Percentiles rank a stretch among this genome's conserved stretches.
Conservation (phyloP, 2,888 invertebrate genomes). For the Eristalis tenax region DNA sequence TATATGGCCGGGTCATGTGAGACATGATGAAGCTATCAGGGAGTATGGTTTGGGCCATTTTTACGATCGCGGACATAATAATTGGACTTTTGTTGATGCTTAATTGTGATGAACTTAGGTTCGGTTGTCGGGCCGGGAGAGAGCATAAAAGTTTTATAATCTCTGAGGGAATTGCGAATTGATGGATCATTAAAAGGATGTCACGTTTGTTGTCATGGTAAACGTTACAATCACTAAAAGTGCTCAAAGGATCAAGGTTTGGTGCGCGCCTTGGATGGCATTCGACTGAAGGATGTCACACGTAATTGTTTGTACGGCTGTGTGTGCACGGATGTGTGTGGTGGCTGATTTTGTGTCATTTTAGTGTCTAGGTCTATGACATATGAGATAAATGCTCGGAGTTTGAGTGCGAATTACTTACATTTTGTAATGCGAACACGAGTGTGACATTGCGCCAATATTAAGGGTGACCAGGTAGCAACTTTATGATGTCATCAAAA, state of each 20-base stretch:
- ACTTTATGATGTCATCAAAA: background rate
- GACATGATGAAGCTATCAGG: conserved; percentile 55
- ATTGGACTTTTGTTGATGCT: conserved; percentile 66
- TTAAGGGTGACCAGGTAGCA: background rate
- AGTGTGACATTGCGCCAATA: background rate
- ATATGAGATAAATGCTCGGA: background rate
- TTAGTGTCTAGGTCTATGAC: conserved; percentile 5
- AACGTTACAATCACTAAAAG: conserved; percentile 54
- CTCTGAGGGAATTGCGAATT: conserved; percentile 55
- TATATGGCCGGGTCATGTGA: conserved; percentile 16
- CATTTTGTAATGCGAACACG: background rate
- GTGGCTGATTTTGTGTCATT: background rate
- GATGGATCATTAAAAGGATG: conserved; percentile 69
- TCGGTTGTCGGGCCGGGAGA: conserved; percentile 35
- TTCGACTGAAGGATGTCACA: conserved; percentile 1
- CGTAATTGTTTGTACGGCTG: background rate
- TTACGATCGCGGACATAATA: conserved; percentile 69
- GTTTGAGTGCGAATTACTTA: background rate
- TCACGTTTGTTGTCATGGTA: conserved; percentile 65
- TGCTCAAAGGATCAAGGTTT: conserved; percentile 28
- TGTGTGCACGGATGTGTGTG: background rate
- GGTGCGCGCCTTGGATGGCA: background rate
- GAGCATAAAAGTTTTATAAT: conserved; percentile 60
- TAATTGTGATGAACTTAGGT: conserved; percentile 67
- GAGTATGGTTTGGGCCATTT: conserved; percentile 35